Percentiles rank a stretch among this genome's conserved stretches.
Conservation (phyloP, 2,797 vertebrate genomes). For the Hydrophis major region DNA sequence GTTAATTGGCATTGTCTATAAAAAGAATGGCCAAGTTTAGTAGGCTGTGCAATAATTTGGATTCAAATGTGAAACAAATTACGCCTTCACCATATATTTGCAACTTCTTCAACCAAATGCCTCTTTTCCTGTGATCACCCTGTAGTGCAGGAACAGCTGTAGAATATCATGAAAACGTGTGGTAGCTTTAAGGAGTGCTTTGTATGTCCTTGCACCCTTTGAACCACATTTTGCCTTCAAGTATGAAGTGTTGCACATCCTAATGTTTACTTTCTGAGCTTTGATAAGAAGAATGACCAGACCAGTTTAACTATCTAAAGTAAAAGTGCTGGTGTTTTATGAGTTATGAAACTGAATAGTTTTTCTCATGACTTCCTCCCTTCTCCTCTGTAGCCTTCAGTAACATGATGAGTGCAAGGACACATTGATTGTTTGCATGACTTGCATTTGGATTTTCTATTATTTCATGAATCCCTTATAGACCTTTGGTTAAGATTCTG, state of each 20-base stretch:
- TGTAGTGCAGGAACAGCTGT: background rate
- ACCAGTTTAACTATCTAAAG: background rate
- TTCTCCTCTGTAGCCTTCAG: background rate
- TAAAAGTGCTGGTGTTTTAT: background rate
- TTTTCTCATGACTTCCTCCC: background rate
- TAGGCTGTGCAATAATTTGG: background rate
- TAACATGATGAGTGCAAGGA: background rate
- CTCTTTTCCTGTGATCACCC: background rate
- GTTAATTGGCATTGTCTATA: background rate
- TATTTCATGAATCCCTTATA: background rate
- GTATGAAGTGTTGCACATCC: background rate
- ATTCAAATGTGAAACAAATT: background rate
- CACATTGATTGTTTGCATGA: background rate
- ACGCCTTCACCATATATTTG: background rate
- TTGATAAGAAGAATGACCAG: background rate
- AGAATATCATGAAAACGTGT: background rate
- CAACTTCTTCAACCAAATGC: background rate
- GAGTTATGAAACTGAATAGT: background rate
- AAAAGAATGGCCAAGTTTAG: background rate
- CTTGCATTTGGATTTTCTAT: background rate
- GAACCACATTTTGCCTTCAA: background rate
- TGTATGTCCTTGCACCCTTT: background rate
- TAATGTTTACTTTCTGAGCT: background rate
- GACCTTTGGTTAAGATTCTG: background rate
- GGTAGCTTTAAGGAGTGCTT: background rate